These are phyloP conservation scores for Colius striatus DNA, from an alignment of 2,113 vertebrate genomes.

Conservation along the genomic window DNA sequence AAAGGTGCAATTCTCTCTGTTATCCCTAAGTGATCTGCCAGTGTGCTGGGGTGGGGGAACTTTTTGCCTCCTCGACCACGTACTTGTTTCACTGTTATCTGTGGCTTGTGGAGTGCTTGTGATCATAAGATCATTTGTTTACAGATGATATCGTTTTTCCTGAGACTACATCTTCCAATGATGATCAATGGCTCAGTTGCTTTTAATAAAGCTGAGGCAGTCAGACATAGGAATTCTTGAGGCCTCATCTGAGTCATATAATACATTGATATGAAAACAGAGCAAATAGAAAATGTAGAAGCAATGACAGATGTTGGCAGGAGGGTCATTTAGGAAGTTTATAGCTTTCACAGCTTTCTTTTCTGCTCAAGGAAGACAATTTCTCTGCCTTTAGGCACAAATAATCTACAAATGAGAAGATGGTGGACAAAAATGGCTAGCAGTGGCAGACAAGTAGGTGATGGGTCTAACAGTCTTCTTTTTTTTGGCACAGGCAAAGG, in stretches of 20 bases:
- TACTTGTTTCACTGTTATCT: neutral
- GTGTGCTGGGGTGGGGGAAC: neutral
- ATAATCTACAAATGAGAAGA: neutral
- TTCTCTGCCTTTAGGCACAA: slow-evolving; percentile 8
- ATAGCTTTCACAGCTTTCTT: slow-evolving; percentile 20
- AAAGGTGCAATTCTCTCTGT: neutral
- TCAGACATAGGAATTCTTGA: slow-evolving; percentile 45
- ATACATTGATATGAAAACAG: slow-evolving; percentile 60
- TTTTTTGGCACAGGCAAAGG: neutral
- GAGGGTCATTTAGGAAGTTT: slow-evolving; percentile 31
- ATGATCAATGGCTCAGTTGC: slow-evolving; percentile 67
- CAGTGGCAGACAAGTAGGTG: neutral
- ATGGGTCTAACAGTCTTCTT: neutral
- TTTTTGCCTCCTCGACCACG: accelerated
- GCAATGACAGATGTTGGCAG: slow-evolving; percentile 50
- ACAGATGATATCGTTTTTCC: slow-evolving; percentile 25
- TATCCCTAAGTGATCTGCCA: neutral
- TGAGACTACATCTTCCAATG: slow-evolving; percentile 19
- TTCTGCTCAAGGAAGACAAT: neutral
- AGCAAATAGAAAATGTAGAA: slow-evolving; percentile 41
- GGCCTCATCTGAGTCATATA: slow-evolving; percentile 42
- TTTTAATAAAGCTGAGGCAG: slow-evolving; percentile 60
- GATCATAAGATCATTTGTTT: slow-evolving; percentile 54
- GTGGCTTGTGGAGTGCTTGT: neutral
- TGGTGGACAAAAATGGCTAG: neutral